These are phyloP conservation scores for Branchipolynoe longqiensis DNA, from an alignment of 2,888 invertebrate genomes.

Conservation along the genomic window DNA sequence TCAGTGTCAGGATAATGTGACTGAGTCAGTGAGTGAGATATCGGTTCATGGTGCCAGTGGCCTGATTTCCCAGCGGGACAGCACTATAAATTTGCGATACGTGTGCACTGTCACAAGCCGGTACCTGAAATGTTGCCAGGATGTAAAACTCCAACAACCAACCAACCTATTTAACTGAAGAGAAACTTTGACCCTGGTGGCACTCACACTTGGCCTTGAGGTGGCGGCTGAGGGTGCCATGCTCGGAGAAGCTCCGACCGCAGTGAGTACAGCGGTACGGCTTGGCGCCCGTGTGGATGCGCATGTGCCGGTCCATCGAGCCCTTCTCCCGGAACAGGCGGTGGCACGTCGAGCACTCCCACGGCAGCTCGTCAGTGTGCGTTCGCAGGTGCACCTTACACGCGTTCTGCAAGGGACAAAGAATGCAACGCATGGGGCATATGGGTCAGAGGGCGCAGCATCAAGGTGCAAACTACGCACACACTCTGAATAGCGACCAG, in stretches of 20 bases:
- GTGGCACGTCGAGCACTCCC: slow-evolving; percentile 76
- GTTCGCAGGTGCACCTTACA: slow-evolving; percentile 79
- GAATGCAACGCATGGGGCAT: no score
- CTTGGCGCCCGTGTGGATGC: slow-evolving; percentile 79
- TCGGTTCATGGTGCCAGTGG: no score
- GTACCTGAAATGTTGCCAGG: no score
- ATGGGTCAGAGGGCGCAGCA: no score
- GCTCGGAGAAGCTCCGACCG: slow-evolving; percentile 77
- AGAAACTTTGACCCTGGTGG: neutral
- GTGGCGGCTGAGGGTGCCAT: slow-evolving; percentile 79
- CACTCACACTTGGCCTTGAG: slow-evolving; percentile 78
- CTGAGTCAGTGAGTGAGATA: no score
- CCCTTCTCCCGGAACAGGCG: slow-evolving; percentile 79
- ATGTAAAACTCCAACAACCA: no score
- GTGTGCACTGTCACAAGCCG: no score
- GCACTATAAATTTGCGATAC: no score
- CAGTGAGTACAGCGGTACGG: slow-evolving; percentile 78
- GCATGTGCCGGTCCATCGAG: slow-evolving; percentile 77
- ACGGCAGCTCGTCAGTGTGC: slow-evolving; percentile 76
- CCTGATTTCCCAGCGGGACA: no score
- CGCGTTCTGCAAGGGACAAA: slow-evolving; percentile 73
- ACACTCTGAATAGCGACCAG: no score
- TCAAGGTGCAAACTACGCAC: no score
- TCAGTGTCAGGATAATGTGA: no score
- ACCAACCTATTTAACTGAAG: neutral